phyloP scores from a whole-genome alignment of 2,797 vertebrate species.

The Peromyscus attwateri region DNA sequence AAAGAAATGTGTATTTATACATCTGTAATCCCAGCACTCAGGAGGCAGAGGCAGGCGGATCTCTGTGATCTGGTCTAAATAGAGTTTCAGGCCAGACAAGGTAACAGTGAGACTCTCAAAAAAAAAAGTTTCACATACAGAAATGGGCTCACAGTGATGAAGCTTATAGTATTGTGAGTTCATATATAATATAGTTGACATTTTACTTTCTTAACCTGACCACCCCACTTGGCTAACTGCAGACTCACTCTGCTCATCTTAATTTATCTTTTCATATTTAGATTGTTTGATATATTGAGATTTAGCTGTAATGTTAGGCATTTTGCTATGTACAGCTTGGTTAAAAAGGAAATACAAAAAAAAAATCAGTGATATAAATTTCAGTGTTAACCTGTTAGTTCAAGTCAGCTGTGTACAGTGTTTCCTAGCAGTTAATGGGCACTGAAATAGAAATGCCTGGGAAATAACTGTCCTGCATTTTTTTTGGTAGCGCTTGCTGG shows the following conservation, averaged over 20 bases:
- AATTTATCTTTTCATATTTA: conserved; percentile 28
- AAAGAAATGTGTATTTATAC: background rate
- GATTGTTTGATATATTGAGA: background rate
- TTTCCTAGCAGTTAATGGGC: background rate
- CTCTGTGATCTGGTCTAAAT: background rate
- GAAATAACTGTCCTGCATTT: background rate
- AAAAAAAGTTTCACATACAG: background rate
- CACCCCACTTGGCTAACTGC: background rate
- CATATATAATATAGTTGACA: background rate
- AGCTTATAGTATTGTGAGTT: background rate
- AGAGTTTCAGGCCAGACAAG: background rate
- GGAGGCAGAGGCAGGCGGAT: background rate
- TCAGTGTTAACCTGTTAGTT: background rate
- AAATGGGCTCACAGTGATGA: background rate
- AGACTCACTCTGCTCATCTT: conserved; percentile 17
- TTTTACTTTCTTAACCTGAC: background rate
- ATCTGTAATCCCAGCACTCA: background rate
- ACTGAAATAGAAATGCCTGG: background rate
- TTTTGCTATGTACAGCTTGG: background rate
- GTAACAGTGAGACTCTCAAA: background rate
- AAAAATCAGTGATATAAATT: background rate
- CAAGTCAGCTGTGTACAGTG: background rate
- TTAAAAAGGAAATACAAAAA: background rate
- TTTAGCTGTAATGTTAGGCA: background rate
- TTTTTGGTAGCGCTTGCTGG: background rate